These are phyloP conservation scores for Styela clava DNA, from an alignment of 23 tunicate genomes.

Conservation along the genomic window DNA sequence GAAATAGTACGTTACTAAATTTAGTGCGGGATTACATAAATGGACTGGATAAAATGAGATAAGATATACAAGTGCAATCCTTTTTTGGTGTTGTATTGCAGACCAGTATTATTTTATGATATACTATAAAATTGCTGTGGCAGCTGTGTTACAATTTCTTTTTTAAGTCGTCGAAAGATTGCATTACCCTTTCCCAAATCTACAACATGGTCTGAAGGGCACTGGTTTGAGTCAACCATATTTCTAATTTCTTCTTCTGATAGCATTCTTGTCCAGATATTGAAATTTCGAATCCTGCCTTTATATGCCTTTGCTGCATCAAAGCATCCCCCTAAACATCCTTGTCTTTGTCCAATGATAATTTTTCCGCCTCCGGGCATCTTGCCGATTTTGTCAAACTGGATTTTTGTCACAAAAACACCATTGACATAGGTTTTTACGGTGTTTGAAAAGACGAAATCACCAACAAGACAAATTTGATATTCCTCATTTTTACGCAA, in stretches of 20 bases:
- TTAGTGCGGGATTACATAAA: no score
- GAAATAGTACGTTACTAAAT: no score
- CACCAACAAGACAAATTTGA: not conserved
- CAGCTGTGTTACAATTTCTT: no score
- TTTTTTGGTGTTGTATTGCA: no score
- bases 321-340: conserved; percentile 15
- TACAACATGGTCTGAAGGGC: not conserved
- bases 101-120: no score
- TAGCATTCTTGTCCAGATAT: conserved; percentile 6
- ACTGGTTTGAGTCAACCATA: not conserved
- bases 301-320: conserved; percentile 12
- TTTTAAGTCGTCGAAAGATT: no score
- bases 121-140: no score
- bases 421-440: conserved; percentile 15
- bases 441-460: not conserved
- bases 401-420: not conserved
- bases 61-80: no score
- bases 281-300: conserved; percentile 3
- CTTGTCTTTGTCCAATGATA: conserved; percentile 12
- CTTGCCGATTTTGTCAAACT: not conserved
- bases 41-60: no score
- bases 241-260: not conserved
- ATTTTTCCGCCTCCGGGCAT: conserved; percentile 22
- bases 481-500: not conserved
- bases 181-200: no score